These are phyloP conservation scores for Tetragonula clypearis DNA, from an alignment of 1,140 invertebrate species.

Conservation along the genomic window DNA sequence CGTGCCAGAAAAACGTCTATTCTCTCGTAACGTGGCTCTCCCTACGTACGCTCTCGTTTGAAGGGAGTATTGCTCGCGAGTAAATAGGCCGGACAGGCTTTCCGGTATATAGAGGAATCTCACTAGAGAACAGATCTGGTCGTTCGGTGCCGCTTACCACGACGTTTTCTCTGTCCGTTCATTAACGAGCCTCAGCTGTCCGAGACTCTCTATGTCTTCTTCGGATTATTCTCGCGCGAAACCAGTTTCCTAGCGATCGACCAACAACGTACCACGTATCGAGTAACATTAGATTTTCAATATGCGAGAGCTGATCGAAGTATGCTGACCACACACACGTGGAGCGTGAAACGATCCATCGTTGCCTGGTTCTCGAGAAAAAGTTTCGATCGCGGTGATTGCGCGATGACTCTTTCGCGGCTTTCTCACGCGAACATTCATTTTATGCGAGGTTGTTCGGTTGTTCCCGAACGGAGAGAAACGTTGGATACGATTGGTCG, in stretches of 20 bases:
- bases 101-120: constrained; percentile 7
- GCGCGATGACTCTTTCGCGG: neutral
- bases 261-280: constrained; percentile 2
- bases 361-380: too few species aligned
- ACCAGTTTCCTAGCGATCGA: constrained; percentile 7
- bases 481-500: constrained; percentile 26
- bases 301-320: neutral
- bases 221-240: neutral
- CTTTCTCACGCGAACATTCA: constrained; percentile 39
- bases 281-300: constrained; percentile 32
- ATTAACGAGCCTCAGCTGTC: neutral
- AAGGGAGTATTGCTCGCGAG: constrained; percentile 21
- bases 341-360: neutral
- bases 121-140: neutral
- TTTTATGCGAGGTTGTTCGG: neutral
- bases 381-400: neutral
- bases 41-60: constrained; percentile 26
- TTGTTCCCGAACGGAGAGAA: constrained; percentile 13
- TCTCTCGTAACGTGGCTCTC: neutral
- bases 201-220: neutral
- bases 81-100: constrained; percentile 52
- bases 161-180: constrained; percentile 24
- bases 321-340: too few species aligned
- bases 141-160: neutral
- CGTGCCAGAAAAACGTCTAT: constrained; percentile 42